Evolutionary conservation across 92 coral and sea anemone genomes (phyloP), one percentile per base, ranked within the genome.

Genomic region (Paragorgia papillata): DNA sequence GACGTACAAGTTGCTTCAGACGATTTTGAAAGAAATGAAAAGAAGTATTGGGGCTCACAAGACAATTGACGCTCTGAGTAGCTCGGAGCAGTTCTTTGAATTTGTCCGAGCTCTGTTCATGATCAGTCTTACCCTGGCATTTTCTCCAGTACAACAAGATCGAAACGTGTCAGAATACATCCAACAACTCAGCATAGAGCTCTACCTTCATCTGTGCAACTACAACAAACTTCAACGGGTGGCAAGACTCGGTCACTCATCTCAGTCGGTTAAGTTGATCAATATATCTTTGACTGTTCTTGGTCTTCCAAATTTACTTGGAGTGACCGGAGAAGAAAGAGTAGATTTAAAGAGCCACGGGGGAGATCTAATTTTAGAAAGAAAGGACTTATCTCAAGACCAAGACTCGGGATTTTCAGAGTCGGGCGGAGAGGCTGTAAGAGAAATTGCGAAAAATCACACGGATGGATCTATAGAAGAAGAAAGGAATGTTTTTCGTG

Each of bases 21-120:
- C 75, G 1, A 68, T 68, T 48, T 33, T 68, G 41, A 30, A 68
- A 10, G 75, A 68, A 68, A 44, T 68, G 75, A 68, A 49, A 49
- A 29, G 34, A 26, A 68, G 75, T 48, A 37, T 68, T 28, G 75
- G 75, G 5, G 75, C 75, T 22, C 75, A 68, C 59, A 68, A 68
- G 29, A 68, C 75, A 28, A 33, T 68, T 49, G 60, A 49, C 30
- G 60, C 59, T n/a, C 58, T 68, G 6, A 48, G 44, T 12, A 68
- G 75, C 41, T 68, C 75, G 18, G 75, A 68, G 12, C 75, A 68
- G 39, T 68, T 68, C 25, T 68, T 68, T 30, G 75, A 68, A 28
- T 68, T 68, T 68, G 75, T 68, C 8, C 75, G 75, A 44, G 75
- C 75, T 24, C 25, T 68, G 39, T 68, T 68, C 41, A 68, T 68